Base-by-base conservation (phyloP, 1,140 invertebrate species). In the Bombyx mandarina region DNA sequence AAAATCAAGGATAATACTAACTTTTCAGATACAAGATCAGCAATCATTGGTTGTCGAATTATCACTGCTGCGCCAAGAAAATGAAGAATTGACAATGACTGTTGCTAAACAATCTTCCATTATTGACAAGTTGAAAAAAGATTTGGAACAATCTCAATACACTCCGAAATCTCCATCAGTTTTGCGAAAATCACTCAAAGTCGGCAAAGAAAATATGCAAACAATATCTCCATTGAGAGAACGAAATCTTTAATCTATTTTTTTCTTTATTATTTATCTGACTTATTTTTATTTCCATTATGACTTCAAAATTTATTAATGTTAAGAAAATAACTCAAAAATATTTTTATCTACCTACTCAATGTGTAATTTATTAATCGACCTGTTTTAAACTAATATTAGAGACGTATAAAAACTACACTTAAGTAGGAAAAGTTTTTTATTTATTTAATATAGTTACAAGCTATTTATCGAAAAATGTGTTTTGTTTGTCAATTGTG, bases 31-130 rank as follows among this genome's bases (percentile, higher is more conserved):
- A 57, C 77, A 87, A 69, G 84, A 87, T 59, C 84, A 87, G 59
- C 84, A 87, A 45, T 87, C 84, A 0, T 45, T 87, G 6, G 84
- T 85, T 3, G 82, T 87, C 1, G 84, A 87, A 55, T 56, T 87
- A n/a, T 87, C 84, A 7, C 48, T 87, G 2, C 75, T 87, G 7
- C 78, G 81, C 26, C 82, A 87, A 67, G 84, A 87, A 58, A 87
- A 87, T 56, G 82, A 86, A 60, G 82, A 87, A 56, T 60, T 87
- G 8, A 72, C 75, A 0, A 76, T 85, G 73, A 78, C 75, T 1
- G 61, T 82, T 1, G 79, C 82, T 0, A 87, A 84, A 58, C 82
- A 86, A 61, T 73, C 79, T 1, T 87, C 82, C 26, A 62, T 87
- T 12, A 76, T 87, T 52, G 84, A 87, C 50, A 83, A 86, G 65